A percentile compares a stretch with the other conserved stretches of the same genome.
Evolutionary conservation across 1,140 invertebrate genomes (phyloP).

Genomic region (Tachypleus tridentatus): DNA sequence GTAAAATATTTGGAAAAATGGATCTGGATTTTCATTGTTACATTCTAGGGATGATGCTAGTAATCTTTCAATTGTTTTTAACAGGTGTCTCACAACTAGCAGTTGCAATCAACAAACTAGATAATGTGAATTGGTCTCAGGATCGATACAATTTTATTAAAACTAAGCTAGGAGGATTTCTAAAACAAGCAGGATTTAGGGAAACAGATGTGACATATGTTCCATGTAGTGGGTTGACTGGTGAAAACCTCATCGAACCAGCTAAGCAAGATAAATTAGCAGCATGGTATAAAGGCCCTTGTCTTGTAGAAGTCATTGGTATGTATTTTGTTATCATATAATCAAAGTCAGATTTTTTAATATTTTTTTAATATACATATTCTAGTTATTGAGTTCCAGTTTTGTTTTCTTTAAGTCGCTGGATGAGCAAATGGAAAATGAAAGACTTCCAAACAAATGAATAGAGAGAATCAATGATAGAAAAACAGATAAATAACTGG

Average conservation of each 20-base stretch:
- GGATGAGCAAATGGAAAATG: too few species aligned
- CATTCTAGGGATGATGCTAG: neutral
- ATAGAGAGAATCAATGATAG: too few species aligned
- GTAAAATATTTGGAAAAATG: too few species aligned
- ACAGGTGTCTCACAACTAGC: conserved; percentile 67
- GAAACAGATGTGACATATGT: conserved; percentile 79
- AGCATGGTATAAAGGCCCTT: conserved; percentile 77
- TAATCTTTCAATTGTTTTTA: conserved; percentile 13
- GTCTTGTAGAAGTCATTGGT: conserved; percentile 69
- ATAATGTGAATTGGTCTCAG: conserved; percentile 63
- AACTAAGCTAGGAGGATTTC: conserved; percentile 68
- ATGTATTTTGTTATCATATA: conserved; percentile 15
- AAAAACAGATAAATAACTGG: too few species aligned
- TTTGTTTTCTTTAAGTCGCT: too few species aligned
- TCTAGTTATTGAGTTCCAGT: too few species aligned
- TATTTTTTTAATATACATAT: too few species aligned
- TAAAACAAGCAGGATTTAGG: conserved; percentile 90
- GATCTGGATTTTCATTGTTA: neutral
- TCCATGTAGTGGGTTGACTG: conserved; percentile 88
- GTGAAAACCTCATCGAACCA: conserved; percentile 71
- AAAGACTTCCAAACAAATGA: too few species aligned
- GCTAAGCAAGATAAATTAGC: conserved; percentile 52
- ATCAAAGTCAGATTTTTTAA: too few species aligned
- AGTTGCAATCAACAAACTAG: conserved; percentile 75
- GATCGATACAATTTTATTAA: conserved; percentile 76